phyloP scores from a whole-genome alignment of 2,797 vertebrate species.

The Thripadectes ignobilis region DNA sequence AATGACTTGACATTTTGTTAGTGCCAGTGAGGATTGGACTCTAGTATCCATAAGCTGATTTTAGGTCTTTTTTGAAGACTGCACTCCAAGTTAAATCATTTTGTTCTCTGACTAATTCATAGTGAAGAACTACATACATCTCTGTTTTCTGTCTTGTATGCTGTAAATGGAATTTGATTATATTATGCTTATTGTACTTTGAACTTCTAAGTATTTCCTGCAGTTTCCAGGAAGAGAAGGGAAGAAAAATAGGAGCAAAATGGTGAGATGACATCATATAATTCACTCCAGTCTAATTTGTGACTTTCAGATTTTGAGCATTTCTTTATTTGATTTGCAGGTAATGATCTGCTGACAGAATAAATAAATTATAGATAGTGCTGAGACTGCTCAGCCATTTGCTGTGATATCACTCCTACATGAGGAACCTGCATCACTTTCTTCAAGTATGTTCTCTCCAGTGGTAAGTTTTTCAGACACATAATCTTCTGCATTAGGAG shows the following conservation, averaged over 20 bases:
- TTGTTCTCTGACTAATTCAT: background rate
- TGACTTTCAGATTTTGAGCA: background rate
- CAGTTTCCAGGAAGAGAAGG: background rate
- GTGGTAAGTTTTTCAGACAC: slow-evolving; percentile 21
- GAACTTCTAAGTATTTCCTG: background rate
- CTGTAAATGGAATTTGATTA: background rate
- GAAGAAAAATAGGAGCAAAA: background rate
- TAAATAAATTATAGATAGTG: background rate
- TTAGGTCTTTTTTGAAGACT: background rate
- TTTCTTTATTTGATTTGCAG: slow-evolving; percentile 48
- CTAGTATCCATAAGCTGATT: background rate
- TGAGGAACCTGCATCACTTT: background rate
- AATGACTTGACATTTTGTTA: background rate
- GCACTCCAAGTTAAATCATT: background rate
- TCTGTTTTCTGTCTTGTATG: background rate
- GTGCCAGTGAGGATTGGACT: background rate
- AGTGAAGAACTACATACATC: background rate
- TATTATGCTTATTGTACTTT: background rate
- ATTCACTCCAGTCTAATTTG: background rate
- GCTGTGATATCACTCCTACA: background rate
- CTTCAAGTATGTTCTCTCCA: background rate
- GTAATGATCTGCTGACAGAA: background rate
- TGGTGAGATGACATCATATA: background rate
- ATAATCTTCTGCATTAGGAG: background rate
- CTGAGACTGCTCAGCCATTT: background rate